A percentile compares a stretch with the other conserved stretches of the same genome.
phyloP scores from a whole-genome alignment of 2,113 vertebrate species.

The Brachionichthys hirsutus region DNA sequence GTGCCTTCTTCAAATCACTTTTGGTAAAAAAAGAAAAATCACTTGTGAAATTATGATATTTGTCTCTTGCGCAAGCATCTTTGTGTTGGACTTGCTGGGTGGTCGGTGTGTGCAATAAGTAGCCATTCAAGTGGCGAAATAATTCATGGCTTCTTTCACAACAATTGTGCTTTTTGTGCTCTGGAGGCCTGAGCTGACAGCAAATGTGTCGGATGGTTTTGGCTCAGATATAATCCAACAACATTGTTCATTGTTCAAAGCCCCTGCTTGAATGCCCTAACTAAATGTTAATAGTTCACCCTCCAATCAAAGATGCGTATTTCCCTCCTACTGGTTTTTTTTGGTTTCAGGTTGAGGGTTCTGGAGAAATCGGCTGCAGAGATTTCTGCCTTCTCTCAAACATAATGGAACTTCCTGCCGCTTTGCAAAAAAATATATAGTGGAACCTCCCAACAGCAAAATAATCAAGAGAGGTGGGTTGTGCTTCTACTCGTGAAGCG shows the following conservation, averaged over 20 bases:
- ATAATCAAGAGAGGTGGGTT: too few species aligned
- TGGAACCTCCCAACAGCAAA: too few species aligned
- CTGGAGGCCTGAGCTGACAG: constrained; percentile 12
- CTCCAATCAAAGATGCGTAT: too few species aligned
- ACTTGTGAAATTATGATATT: constrained; percentile 14
- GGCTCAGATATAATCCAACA: not conserved
- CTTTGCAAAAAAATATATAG: too few species aligned
- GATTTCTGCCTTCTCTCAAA: too few species aligned
- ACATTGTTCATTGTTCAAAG: not conserved
- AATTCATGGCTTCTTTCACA: constrained; percentile 49
- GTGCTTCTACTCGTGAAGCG: too few species aligned
- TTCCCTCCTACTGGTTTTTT: too few species aligned
- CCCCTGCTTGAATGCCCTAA: not conserved
- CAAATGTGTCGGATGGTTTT: constrained; percentile 21
- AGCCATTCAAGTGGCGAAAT: constrained; percentile 29
- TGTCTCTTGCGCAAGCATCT: not conserved
- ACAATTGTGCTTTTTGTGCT: constrained; percentile 4
- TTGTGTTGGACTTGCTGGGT: constrained; percentile 1
- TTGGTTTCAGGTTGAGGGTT: too few species aligned
- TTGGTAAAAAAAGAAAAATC: constrained; percentile 48
- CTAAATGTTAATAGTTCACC: too few species aligned
- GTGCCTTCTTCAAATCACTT: constrained; percentile 42
- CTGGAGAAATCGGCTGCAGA: too few species aligned
- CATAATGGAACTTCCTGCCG: too few species aligned
- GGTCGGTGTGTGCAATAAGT: constrained; percentile 16